Evolutionary conservation across 2,888 invertebrate species (phyloP), one percentile per base, ranked within the genome.

Genomic region (Zonitis immaculata): DNA sequence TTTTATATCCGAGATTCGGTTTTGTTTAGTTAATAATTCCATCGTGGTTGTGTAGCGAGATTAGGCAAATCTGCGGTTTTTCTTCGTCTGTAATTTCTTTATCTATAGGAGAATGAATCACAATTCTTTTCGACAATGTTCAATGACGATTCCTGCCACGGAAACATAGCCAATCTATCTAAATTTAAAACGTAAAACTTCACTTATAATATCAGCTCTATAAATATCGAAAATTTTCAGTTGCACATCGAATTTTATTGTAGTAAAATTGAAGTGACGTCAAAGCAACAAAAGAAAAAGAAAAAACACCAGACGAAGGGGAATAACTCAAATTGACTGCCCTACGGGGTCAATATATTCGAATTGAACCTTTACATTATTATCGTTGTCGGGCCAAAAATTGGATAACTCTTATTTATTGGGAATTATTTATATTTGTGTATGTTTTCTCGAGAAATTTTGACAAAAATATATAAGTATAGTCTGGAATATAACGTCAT

Each of bases 171-270:
- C 61, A 59, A 59, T 59, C 57, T 56, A 47, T 59, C 62, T 63
- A 63, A 59, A 61, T 51, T 60, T 64, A 62, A 61, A 51, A 58
- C 57, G 57, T 60, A 20, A 20, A 39, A 39, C 39, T 39, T 58
- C 61, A 62, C 62, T 60, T 61, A 56, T 61, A 64, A 62, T 60
- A 60, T 64, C 55, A 60, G 55, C 42, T 55, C 60, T 62, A 64
- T 63, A 61, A 64, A 64, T 64, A 64, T 18, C 18, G 7, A 39
- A 16, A 61, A 56, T 60, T 53, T 60, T 56, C 56, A 60, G 59
- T 63, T 64, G 64, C 64, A 64, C 60, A 64, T 64, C 61, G 57
- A 59, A 59, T 44, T n/a, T 42, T 57, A 57, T 57, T 59, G 42
- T 39, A 39, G 39, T 18, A 11, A 20, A 39, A 39, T 20, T 20